Evolutionary conservation across 1,140 invertebrate genomes (phyloP), one percentile per base, ranked within the genome.

Genomic region (Nebria ingens): DNA sequence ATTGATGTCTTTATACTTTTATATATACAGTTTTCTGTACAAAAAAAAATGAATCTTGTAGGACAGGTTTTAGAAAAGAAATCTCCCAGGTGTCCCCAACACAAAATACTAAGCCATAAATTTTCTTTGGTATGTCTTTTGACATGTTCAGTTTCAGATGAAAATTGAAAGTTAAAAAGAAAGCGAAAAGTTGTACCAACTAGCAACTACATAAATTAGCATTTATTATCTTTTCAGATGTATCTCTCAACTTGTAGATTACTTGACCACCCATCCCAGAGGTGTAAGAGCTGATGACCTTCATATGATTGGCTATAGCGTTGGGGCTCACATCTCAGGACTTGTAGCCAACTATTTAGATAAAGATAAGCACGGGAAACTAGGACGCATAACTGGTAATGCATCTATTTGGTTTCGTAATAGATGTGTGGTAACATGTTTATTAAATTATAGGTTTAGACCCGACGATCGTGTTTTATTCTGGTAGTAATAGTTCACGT

Each of bases 261-360:
- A 91, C 64, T 67, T 92, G 59, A 80, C 80, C 38, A 77, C 82
- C 56, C 87, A 91, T 75, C 87, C 86, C 0, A 78, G 85, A 51
- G 80, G 85, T 0, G 79, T 86, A 1, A 76, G 73, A 20, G 85
- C 86, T 0, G 83, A 88, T 62, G 78, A 79, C 49, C 70, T 91
- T 20, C 89, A 91, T 68, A 76, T 91, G 0, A 82, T 91, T 49
- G 89, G 89, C 0, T 91, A 89, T 68, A 90, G 86, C 63, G 85
- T 91, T 19, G 89, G 89, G 6, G 87, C 89, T 0, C 89, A 92
- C 61, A 90, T 91, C 45, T 83, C 87, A 19, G 89, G 89, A 0
- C 72, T 90, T 21, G 82, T 88, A 0, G 85, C 88, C 19, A 90
- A 90, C 67, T 83, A 85, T 63, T 66, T 92, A 11, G 76, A 78